Conservation (phyloP, 2,113 vertebrate species). For the Cervus canadensis region DNA sequence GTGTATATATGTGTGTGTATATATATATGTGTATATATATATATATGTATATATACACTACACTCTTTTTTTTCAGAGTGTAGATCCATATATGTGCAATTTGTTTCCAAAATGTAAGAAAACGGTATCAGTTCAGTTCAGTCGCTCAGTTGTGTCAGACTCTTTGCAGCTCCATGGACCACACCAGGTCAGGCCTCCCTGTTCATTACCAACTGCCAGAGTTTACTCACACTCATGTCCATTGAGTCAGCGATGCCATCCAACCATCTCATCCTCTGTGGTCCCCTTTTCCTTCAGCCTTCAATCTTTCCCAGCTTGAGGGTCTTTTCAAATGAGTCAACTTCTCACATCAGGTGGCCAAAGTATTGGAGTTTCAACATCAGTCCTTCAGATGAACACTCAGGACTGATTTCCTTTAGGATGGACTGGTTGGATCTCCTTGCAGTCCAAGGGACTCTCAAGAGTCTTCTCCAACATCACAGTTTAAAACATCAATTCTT, state of each 20-base stretch:
- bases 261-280: not conserved
- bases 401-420: not conserved
- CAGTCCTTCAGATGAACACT: not conserved
- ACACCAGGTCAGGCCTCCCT: fast-evolving
- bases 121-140: not conserved
- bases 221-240: not conserved
- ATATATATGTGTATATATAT: not conserved
- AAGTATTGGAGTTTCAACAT: not conserved
- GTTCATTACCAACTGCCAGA: not conserved
- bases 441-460: not conserved
- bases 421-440: not conserved
- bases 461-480: not conserved
- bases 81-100: not conserved
- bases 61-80: not conserved
- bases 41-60: not conserved
- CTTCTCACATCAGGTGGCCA: not conserved
- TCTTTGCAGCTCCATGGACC: not conserved
- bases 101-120: not conserved
- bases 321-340: not conserved
- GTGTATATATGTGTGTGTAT: not conserved
- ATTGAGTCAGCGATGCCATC: not conserved
- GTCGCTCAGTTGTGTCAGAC: not conserved
- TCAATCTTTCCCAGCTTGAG: not conserved
- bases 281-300: not conserved
- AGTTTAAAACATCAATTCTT: not conserved